Conservation (phyloP, 2,797 vertebrate species). For the Mormyrus proboscirostris region DNA sequence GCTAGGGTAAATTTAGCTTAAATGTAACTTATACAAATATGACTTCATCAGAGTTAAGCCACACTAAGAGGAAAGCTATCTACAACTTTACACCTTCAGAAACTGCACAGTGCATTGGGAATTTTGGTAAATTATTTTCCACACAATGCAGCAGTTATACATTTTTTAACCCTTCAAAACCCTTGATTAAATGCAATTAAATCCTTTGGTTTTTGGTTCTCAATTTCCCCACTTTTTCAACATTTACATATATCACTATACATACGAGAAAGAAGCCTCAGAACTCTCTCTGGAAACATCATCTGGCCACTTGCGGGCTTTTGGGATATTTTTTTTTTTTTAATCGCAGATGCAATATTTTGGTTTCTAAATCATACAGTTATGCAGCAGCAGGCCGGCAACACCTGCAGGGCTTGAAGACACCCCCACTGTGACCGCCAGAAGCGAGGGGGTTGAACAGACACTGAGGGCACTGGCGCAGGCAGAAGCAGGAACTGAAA, state of each 20-base stretch:
- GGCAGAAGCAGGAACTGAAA: constrained; percentile 31
- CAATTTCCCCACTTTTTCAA: background rate
- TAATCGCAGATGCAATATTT: background rate
- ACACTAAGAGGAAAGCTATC: background rate
- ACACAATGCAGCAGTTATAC: background rate
- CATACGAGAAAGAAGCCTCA: background rate
- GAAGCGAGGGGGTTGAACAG: constrained; percentile 46
- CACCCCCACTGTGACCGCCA: constrained; percentile 32
- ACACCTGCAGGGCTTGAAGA: background rate
- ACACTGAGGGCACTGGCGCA: constrained; percentile 23
- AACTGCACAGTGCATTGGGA: background rate
- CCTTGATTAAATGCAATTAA: background rate
- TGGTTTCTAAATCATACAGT: background rate
- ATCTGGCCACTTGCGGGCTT: background rate
- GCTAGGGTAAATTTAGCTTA: background rate
- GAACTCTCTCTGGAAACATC: background rate
- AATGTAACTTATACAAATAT: background rate
- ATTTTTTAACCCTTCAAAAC: background rate
- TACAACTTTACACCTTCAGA: background rate
- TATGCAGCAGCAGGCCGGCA: background rate
- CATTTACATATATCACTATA: background rate
- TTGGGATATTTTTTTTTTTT: background rate
- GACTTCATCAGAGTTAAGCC: background rate
- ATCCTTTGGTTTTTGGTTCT: background rate
- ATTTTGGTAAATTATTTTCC: background rate